Evolutionary conservation across 2,113 vertebrate genomes (phyloP), one percentile per base, ranked within the genome.

Genomic region (Lepus timidus): DNA sequence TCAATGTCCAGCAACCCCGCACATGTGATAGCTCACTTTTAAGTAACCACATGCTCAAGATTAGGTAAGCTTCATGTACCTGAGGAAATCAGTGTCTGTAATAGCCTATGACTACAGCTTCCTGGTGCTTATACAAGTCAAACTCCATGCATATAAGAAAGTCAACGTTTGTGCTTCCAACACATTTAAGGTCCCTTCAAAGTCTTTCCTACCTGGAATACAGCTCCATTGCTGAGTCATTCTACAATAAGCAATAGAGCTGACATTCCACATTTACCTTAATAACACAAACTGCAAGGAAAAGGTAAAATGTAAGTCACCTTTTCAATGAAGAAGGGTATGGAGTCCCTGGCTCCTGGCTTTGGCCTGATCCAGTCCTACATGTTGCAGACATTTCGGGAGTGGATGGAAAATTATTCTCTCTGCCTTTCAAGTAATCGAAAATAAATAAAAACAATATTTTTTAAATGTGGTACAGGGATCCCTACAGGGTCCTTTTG

Each of bases 241-340:
- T 88, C 31, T 85, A 93, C 9, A 83, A 90, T 8, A 70, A 90
- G 65, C 29, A 84, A 67, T 9, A 92, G 17, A 93, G 29, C 3
- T 82, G 78, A 92, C 51, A 90, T 78, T 91, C 17, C 27, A 16
- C 49, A n/a, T 85, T 90, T 85, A 96, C 33, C 64, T 82, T 91
- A 79, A 79, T 39, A 64, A 97, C 39, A 90, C 52, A 86, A 94
- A 94, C 31, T 33, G 22, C 22, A 55, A 82, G 44, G 33, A 67
- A 36, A 93, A 27, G 51, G 80, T 71, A 91, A 93, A 85, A 31
- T 75, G 61, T 58, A 93, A 13, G 19, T 70, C 9, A 70, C 33
- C 74, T 78, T 94, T 39, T 23, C 19, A 76, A 3, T 58, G 6
- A 68, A 67, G 36, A 85, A 70, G 19, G 49, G 23, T 52, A 62